A percentile compares a stretch with the other conserved stretches of the same genome.
phyloP scores from a whole-genome alignment of 2,797 vertebrate species.

The Tokudaia muenninki region DNA sequence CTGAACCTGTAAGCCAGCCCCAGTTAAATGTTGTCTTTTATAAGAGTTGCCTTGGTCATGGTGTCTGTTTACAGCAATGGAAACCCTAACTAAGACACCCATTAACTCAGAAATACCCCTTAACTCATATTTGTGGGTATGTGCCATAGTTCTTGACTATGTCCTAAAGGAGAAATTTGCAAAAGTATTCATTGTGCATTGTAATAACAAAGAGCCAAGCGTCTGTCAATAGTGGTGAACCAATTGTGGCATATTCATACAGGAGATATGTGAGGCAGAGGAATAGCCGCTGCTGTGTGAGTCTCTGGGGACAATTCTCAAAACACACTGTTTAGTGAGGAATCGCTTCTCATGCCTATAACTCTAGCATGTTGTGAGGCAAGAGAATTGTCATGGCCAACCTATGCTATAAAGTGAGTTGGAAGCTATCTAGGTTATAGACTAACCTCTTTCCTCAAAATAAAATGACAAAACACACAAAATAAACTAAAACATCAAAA shows the following conservation, averaged over 20 bases:
- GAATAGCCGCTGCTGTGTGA: not conserved
- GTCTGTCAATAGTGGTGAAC: not conserved
- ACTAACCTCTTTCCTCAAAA: not conserved
- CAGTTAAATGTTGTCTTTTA: not conserved
- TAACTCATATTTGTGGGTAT: not conserved
- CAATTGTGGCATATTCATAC: not conserved
- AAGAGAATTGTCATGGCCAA: not conserved
- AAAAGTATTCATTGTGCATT: not conserved
- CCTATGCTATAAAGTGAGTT: not conserved
- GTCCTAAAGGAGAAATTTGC: not conserved
- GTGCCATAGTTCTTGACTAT: not conserved
- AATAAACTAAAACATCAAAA: not conserved
- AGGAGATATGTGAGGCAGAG: not conserved
- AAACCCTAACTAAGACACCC: not conserved
- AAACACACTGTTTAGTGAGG: not conserved
- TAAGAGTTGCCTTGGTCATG: not conserved
- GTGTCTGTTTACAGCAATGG: not conserved
- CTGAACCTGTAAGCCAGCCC: not conserved
- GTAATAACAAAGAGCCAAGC: constrained; percentile 25
- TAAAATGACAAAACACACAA: not conserved
- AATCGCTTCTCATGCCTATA: not conserved
- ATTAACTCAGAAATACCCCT: not conserved
- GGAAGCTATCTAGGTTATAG: not conserved
- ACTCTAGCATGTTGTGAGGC: not conserved
- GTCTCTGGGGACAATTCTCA: not conserved